phyloP scores from a whole-genome alignment of 2,113 vertebrate genomes.

The Vidua chalybeata region DNA sequence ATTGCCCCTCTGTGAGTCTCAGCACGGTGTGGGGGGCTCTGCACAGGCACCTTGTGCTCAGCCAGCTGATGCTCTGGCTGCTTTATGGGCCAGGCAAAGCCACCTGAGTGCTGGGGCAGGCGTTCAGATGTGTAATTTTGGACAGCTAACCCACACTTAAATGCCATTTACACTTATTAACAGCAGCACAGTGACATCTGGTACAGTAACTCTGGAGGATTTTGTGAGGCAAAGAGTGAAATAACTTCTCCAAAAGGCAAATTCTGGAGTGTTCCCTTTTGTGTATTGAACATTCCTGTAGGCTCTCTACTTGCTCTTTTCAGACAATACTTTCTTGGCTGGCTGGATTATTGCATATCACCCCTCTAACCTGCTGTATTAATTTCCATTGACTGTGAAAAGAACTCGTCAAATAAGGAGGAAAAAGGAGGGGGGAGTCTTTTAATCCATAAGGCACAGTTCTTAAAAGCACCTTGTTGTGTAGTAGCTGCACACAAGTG shows the following conservation, averaged over 20 bases:
- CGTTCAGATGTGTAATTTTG: rapidly evolving
- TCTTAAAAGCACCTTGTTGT: constrained; percentile 49
- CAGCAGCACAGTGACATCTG: neutral
- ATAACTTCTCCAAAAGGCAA: constrained; percentile 52
- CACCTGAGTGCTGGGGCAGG: neutral
- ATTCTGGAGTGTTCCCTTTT: neutral
- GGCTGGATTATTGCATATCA: constrained; percentile 61
- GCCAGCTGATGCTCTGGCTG: neutral
- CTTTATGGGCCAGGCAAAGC: neutral
- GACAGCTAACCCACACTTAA: neutral
- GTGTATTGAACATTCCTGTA: constrained; percentile 41
- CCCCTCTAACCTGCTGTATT: constrained; percentile 63
- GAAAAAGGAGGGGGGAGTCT: neutral
- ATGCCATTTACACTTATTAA: neutral
- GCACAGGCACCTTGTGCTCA: neutral
- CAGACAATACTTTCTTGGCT: constrained; percentile 38
- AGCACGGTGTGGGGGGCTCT: rapidly evolving
- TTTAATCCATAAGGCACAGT: constrained; percentile 30
- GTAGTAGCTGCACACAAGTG: neutral
- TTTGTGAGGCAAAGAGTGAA: constrained; percentile 38
- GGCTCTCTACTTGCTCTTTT: constrained; percentile 35
- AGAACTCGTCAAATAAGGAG: constrained; percentile 54
- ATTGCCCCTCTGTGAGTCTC: neutral
- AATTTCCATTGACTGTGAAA: constrained; percentile 65
- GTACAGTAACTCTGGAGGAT: constrained; percentile 6